Percentiles rank a stretch among this genome's conserved stretches.
These are phyloP conservation scores for Drosophila austrosaltans DNA, from an alignment of 2,888 invertebrate genomes.

Conservation along the genomic window DNA sequence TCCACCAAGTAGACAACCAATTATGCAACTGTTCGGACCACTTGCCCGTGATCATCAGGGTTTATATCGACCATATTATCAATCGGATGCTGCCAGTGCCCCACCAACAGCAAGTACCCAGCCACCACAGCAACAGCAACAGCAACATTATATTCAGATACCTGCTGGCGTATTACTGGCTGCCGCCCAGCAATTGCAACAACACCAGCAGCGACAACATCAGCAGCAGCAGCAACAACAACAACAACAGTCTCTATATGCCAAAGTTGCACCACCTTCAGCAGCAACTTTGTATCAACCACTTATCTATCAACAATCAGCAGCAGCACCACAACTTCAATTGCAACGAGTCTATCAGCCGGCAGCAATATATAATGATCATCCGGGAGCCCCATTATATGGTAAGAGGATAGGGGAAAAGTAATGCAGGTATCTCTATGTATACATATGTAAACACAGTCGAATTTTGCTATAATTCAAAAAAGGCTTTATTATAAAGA, in stretches of 20 bases:
- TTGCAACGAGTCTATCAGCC: constrained; percentile 40
- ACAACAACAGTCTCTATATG: constrained; percentile 47
- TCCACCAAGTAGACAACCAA: constrained; percentile 33
- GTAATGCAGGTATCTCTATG: background rate
- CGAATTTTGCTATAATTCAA: too few relatives aligned
- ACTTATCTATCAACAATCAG: constrained; percentile 47
- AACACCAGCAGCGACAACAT: constrained; percentile 48
- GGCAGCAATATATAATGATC: constrained; percentile 53
- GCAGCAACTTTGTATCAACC: constrained; percentile 42
- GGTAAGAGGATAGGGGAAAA: constrained; percentile 39
- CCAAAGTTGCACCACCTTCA: constrained; percentile 42
- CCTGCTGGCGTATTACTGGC: constrained; percentile 67
- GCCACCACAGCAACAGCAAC: constrained; percentile 22
- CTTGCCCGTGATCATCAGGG: constrained; percentile 76
- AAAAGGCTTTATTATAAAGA: too few relatives aligned
- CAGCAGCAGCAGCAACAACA: constrained; percentile 53
- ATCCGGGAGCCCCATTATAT: constrained; percentile 45
- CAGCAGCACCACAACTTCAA: constrained; percentile 23
- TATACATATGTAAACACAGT: too few relatives aligned
- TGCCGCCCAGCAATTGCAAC: constrained; percentile 66
- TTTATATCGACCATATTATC: constrained; percentile 66
- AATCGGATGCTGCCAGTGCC: constrained; percentile 48
- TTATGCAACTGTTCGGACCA: constrained; percentile 68
- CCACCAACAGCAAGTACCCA: constrained; percentile 36
- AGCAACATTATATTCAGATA: constrained; percentile 66